A percentile compares a stretch with the other conserved stretches of the same genome.
Conservation (phyloP, 1,140 invertebrate species). For the Scaptomyza graminum region DNA sequence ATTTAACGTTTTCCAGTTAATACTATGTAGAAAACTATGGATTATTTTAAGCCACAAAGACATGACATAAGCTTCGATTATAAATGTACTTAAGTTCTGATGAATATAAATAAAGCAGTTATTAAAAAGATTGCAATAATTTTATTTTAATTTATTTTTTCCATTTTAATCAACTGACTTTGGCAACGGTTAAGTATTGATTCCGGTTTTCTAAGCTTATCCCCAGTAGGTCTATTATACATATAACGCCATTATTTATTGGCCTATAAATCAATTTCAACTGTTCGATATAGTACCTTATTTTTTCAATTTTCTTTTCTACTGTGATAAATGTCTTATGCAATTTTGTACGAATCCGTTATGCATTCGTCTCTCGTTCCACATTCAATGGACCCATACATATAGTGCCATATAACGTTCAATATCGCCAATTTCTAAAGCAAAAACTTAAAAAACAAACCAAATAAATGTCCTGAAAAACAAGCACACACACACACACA, state of each 20-base stretch:
- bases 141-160: no score
- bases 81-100: conserved; percentile 11
- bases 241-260: background rate
- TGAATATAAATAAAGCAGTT: conserved; percentile 19
- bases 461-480: conserved; percentile 68
- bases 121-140: background rate
- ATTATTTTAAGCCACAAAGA: background rate
- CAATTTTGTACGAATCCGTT: conserved; percentile 17
- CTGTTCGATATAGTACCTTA: background rate
- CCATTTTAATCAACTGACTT: no score
- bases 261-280: background rate
- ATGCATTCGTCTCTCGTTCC: conserved; percentile 6
- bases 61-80: conserved; percentile 15
- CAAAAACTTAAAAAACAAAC: conserved; percentile 71
- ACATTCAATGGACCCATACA: conserved; percentile 2
- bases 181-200: no score
- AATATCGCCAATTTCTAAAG: conserved; percentile 47
- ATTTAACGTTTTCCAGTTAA: conserved; percentile 13
- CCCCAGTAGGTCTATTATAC: background rate
- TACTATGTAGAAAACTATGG: conserved; percentile 14
- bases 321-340: conserved; percentile 31
- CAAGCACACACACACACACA: conserved; percentile 21
- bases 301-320: background rate
- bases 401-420: conserved; percentile 12
- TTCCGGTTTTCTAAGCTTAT: background rate